Base-by-base conservation (phyloP, 2,888 invertebrate species). In the Toxonevra muliebris region DNA sequence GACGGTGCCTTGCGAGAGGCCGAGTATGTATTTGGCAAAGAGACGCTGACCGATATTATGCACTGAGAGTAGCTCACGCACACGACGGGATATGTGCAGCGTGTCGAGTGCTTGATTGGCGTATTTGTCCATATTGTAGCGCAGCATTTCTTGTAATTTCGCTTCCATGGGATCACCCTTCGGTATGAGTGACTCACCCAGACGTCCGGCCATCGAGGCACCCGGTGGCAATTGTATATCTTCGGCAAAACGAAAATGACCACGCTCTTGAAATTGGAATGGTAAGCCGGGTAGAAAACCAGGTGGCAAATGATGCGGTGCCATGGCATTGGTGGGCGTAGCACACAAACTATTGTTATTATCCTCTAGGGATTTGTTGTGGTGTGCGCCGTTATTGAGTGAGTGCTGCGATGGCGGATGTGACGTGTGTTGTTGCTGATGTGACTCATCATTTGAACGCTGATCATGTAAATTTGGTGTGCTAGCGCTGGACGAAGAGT, bases 31-130 rank as follows among this genome's bases (percentile, higher is more conserved):
- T 85, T 98, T 98, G 77, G 99, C 99, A 87, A 99, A 99, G 78
- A 99, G 88, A 71, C 99, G 90, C 87, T 99, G 99, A 3, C 99
- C 99, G 78, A 99, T 98, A 86, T 99, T 98, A 87, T 98, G 97
- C 76, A 97, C 95, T 71, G 96, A 97, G 45, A 98, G 88, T 66
- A 98, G 87, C 81, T 98, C 98, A 13, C 98, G 88, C 11, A 98
- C 97, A 72, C 95, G 89, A 75, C 97, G 89, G 68, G 97, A 94
- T 79, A 98, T 95, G 86, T 95, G 93, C 68, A 97, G 87, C n/a
- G 98, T 98, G 86, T 98, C 98, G 74, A 98, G 88, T 79, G 94
- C 94, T 79, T 95, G 96, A 76, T 94, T 93, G 66, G 96, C 95
- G 86, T 95, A 96, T 85, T 96, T 96, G 88, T 96, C 96, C 92